Conservation (phyloP, 2,113 vertebrate genomes). For the human (Homo sapiens) region GRCh38 chr6:128123501-128124000, state of each 20-base stretch:
- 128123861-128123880: neutral
- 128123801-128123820: neutral
- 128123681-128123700: neutral
- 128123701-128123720: neutral
- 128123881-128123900: neutral
- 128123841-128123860: neutral
- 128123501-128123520: neutral
- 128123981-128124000: neutral
- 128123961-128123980: neutral
- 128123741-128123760: neutral
- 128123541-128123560: neutral
- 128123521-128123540: neutral
- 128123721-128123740: too few species aligned
- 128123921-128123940: neutral
- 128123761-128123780: neutral
- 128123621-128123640: neutral
- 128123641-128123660: neutral
- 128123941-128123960: neutral
- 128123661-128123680: neutral
- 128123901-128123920: neutral
- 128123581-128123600: neutral
- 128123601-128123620: neutral
- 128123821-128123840: neutral
- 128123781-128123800: neutral
- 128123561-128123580: neutral